Evolutionary conservation across 2,113 vertebrate genomes (phyloP).

Genomic region (Gorsachius goisagi): DNA sequence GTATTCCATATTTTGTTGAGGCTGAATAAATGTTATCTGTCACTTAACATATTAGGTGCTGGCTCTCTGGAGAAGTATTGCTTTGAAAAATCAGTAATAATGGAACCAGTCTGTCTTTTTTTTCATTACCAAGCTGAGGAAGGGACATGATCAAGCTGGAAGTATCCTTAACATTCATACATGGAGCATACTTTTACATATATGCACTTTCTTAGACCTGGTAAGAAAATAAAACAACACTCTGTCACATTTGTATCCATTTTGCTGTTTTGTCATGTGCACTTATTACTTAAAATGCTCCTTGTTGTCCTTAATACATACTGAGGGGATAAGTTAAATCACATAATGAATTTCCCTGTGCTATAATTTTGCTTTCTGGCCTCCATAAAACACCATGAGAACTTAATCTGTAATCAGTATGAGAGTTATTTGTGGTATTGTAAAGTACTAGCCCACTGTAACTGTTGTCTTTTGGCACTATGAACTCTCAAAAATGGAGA

Average conservation of each 20-base stretch:
- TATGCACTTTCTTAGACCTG: neutral
- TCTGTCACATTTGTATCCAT: neutral
- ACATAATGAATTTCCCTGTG: neutral
- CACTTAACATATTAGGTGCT: neutral
- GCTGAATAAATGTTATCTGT: neutral
- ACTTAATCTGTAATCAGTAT: constrained; percentile 22
- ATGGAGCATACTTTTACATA: neutral
- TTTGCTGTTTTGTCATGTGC: neutral
- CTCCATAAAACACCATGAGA: neutral
- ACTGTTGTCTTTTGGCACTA: constrained; percentile 53
- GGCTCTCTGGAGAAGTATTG: neutral
- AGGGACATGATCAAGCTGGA: neutral
- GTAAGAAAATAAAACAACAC: neutral
- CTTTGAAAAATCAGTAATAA: neutral
- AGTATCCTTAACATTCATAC: neutral
- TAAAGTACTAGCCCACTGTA: constrained; percentile 3
- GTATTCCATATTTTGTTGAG: neutral
- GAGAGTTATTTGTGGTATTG: neutral
- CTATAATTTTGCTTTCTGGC: neutral
- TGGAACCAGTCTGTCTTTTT: no score
- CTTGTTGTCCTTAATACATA: neutral
- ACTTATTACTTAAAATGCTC: neutral
- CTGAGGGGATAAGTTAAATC: neutral
- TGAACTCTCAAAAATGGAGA: constrained; percentile 51
- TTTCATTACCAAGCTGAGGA: neutral